A percentile compares a stretch with the other conserved stretches of the same genome.
Evolutionary conservation across 92 coral and sea anemone genomes (phyloP).

Genomic region (Palythoa grandis): DNA sequence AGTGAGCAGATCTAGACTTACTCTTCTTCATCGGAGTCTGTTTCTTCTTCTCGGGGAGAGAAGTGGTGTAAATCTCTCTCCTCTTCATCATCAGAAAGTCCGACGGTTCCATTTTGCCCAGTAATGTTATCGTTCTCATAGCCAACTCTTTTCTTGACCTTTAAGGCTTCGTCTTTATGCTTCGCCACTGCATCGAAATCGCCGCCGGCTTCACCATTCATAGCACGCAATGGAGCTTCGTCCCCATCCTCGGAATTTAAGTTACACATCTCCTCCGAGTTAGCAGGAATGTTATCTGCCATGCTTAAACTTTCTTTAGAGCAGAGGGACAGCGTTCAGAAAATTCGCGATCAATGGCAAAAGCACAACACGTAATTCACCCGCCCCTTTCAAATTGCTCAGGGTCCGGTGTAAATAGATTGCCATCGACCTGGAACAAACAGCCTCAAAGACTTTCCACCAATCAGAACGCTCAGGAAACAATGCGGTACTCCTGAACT

Average conservation of each 20-base stretch:
- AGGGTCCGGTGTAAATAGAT: slow-evolving; percentile 44
- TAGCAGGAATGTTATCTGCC: slow-evolving; percentile 28
- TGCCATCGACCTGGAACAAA: slow-evolving; percentile 42
- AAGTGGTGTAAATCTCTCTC: slow-evolving; percentile 44
- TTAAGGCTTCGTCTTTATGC: slow-evolving; percentile 14
- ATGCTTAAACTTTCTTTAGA: slow-evolving; percentile 1
- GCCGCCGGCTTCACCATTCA: slow-evolving; percentile 40
- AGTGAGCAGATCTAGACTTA: slow-evolving; percentile 2
- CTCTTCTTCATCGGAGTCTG: slow-evolving; percentile 33
- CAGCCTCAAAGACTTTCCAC: slow-evolving; percentile 24
- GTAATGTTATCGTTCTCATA: slow-evolving; percentile 23
- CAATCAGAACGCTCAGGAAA: slow-evolving; percentile 65
- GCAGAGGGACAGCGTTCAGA: slow-evolving; percentile 15
- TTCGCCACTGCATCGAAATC: slow-evolving; percentile 14
- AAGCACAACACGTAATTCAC: not conserved
- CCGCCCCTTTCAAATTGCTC: slow-evolving; percentile 46
- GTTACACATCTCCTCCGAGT: not conserved
- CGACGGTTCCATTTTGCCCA: slow-evolving; percentile 14
- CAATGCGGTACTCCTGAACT: slow-evolving; percentile 40
- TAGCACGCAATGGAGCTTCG: slow-evolving; percentile 27
- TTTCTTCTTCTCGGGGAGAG: slow-evolving; percentile 37
- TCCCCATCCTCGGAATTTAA: not conserved
- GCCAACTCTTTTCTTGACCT: slow-evolving; percentile 25
- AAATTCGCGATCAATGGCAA: not conserved
- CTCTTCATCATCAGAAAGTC: slow-evolving; percentile 41